phyloP scores from a whole-genome alignment of 1,140 invertebrate genomes.

The Zaprionus ghesquierei region DNA sequence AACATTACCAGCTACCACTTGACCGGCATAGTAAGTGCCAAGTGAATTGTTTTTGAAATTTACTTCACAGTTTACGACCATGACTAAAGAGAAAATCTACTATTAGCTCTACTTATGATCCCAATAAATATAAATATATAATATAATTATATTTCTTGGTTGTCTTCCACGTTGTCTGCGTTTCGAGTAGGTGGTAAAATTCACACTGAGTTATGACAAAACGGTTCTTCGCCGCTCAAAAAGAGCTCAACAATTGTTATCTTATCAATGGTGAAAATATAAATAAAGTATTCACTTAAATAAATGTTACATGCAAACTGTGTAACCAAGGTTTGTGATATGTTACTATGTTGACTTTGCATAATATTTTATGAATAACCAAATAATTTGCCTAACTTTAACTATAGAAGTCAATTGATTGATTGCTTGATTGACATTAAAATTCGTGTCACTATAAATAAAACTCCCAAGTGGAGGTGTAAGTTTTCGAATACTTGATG shows the following conservation, averaged over 20 bases:
- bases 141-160: neutral
- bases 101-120: neutral
- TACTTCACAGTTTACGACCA: constrained; percentile 68
- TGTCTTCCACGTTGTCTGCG: constrained; percentile 22
- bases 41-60: constrained; percentile 83
- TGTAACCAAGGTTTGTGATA: constrained; percentile 37
- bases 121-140: constrained; percentile 1
- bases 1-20: constrained; percentile 83
- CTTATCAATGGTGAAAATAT: constrained; percentile 50
- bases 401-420: neutral
- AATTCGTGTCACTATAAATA: too few relatives aligned
- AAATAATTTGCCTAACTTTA: neutral
- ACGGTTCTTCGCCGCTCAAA: constrained; percentile 10
- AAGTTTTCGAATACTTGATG: too few relatives aligned
- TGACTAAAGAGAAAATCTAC: constrained; percentile 1
- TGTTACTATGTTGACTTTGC: neutral
- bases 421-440: neutral
- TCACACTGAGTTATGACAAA: constrained; percentile 28
- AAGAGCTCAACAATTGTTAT: constrained; percentile 39
- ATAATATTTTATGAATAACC: neutral
- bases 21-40: constrained; percentile 83
- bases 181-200: constrained; percentile 23
- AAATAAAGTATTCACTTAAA: constrained; percentile 45
- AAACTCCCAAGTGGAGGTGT: too few relatives aligned
- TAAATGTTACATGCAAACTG: constrained; percentile 41